Percentiles rank a stretch among this genome's conserved stretches.
Conservation (phyloP, 2,888 invertebrate species). For the Strigamia maritima region DNA sequence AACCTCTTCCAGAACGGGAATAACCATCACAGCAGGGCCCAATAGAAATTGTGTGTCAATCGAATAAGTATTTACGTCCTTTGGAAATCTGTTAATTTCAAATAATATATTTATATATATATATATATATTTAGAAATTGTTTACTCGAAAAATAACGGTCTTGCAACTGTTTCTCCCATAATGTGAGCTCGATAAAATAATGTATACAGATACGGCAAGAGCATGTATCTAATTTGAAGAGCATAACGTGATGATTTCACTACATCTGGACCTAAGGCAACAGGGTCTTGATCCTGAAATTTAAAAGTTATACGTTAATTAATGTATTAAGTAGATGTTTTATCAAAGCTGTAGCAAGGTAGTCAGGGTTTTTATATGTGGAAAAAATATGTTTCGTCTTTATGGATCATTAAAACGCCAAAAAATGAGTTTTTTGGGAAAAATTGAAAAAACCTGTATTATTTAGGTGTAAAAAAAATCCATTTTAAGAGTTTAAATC, state of each 20-base stretch:
- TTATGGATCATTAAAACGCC: too few species aligned
- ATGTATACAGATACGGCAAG: slow-evolving; percentile 74
- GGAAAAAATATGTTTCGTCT: too few species aligned
- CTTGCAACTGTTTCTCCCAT: slow-evolving; percentile 71
- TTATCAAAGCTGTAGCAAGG: too few species aligned
- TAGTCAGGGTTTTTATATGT: too few species aligned
- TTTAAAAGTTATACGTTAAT: not conserved
- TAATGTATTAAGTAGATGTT: too few species aligned
- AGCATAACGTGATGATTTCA: slow-evolving; percentile 63
- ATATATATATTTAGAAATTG: slow-evolving; percentile 21
- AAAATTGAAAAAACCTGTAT: too few species aligned
- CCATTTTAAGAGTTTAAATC: too few species aligned
- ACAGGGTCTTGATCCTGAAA: slow-evolving; percentile 70
- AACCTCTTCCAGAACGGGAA: slow-evolving; percentile 63
- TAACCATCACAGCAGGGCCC: slow-evolving; percentile 69
- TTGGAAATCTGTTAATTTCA: slow-evolving; percentile 58
- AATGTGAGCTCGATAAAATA: slow-evolving; percentile 69
- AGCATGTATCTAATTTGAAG: slow-evolving; percentile 66
- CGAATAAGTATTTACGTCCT: slow-evolving; percentile 61
- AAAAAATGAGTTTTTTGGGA: too few species aligned
- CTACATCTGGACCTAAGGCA: slow-evolving; percentile 65
- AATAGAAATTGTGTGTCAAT: slow-evolving; percentile 75
- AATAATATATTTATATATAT: not conserved
- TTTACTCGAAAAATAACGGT: slow-evolving; percentile 76
- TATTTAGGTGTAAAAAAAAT: too few species aligned